phyloP scores from a whole-genome alignment of 2,888 invertebrate genomes.

The Lithophane ornitopus region DNA sequence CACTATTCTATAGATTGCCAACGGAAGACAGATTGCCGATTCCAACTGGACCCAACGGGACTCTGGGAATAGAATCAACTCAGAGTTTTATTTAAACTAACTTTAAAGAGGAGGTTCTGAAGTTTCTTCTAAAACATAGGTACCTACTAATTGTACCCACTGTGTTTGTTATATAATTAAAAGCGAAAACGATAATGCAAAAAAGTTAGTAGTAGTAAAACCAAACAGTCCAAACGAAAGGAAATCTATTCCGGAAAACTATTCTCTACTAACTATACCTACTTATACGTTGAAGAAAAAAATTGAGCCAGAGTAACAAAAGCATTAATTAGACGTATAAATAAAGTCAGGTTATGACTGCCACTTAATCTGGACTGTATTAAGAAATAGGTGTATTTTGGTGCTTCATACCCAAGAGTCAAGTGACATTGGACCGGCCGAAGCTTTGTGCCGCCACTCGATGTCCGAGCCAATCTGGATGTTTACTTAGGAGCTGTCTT shows the following conservation, averaged over 20 bases:
- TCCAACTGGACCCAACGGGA: not conserved
- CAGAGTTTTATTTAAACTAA: constrained; percentile 4
- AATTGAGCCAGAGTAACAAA: not conserved
- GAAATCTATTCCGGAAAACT: not conserved
- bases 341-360: not conserved
- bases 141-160: not conserved
- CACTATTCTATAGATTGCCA: constrained; percentile 31
- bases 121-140: not conserved
- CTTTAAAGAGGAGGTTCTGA: not conserved
- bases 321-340: not conserved
- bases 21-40: constrained; percentile 32
- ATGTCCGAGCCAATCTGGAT: constrained; percentile 36
- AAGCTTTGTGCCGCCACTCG: constrained; percentile 31
- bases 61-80: constrained; percentile 4
- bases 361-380: constrained; percentile 14
- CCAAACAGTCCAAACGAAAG: not conserved
- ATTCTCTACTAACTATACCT: not conserved
- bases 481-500: constrained; percentile 45
- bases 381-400: constrained; percentile 8
- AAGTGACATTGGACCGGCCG: constrained; percentile 23
- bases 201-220: not conserved
- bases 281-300: not conserved
- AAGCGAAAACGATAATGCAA: not conserved
- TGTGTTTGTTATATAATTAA: not conserved
- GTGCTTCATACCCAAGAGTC: constrained; percentile 10